Conservation (phyloP, 2,888 invertebrate species). For the Cephus pygmeus region DNA sequence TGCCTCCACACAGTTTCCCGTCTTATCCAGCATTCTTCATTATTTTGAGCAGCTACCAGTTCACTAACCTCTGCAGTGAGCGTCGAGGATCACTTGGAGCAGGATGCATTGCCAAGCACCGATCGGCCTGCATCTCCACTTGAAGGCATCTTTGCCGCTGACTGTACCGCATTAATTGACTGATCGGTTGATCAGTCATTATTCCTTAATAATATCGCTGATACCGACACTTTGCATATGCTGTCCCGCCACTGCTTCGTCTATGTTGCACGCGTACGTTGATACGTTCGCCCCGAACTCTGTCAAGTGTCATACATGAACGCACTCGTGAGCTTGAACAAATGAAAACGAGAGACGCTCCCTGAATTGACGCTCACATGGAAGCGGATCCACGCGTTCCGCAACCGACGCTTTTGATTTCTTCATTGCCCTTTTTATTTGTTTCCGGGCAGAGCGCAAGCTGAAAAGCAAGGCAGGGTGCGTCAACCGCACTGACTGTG, state of each 20-base stretch:
- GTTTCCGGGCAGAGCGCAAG: background rate
- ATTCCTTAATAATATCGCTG: background rate
- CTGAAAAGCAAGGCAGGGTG: background rate
- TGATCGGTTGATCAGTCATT: no score
- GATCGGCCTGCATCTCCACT: background rate
- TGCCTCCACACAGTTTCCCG: background rate
- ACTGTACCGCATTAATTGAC: background rate
- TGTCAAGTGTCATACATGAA: background rate
- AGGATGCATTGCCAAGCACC: background rate
- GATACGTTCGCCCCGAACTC: background rate
- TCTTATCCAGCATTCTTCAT: background rate
- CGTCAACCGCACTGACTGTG: conserved; percentile 31
- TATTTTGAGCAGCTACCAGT: background rate
- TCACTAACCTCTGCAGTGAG: background rate
- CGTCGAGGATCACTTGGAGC: background rate
- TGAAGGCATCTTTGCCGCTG: background rate
- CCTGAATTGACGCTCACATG: background rate
- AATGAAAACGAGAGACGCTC: background rate
- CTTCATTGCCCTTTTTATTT: background rate
- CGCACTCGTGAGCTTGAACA: background rate
- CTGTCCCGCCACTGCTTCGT: background rate
- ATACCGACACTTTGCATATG: background rate
- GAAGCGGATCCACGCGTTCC: background rate
- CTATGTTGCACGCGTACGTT: background rate
- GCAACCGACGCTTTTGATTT: background rate